A percentile compares a stretch with the other conserved stretches of the same genome.
These are phyloP conservation scores for Diloba caeruleocephala DNA, from an alignment of 2,888 invertebrate genomes.

Conservation along the genomic window DNA sequence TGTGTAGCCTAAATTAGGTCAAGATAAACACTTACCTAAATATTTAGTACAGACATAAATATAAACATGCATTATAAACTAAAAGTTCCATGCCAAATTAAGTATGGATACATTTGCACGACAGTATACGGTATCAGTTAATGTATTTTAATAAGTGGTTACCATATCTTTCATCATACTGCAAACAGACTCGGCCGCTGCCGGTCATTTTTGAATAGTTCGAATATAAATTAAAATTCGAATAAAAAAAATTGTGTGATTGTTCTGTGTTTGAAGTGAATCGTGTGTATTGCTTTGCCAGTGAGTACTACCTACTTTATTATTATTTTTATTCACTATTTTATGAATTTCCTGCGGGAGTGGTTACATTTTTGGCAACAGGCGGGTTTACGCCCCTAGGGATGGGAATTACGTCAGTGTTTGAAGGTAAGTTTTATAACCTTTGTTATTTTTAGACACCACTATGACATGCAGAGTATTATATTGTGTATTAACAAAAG, in stretches of 20 bases:
- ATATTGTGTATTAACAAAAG: too few relatives aligned
- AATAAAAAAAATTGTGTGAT: conserved; percentile 2
- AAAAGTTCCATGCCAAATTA: conserved; percentile 11
- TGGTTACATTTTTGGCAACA: not conserved
- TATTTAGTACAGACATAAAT: not conserved
- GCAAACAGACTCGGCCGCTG: conserved; percentile 39
- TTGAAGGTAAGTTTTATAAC: not conserved
- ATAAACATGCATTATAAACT: conserved; percentile 1
- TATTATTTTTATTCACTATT: not conserved
- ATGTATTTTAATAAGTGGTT: conserved; percentile 46
- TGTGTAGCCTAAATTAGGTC: not conserved
- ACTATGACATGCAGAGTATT: too few relatives aligned
- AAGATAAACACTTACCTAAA: not conserved
- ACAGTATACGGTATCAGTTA: conserved; percentile 28
- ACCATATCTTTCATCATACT: conserved; percentile 42
- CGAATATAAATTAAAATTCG: conserved; percentile 9
- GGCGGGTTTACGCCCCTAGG: not conserved
- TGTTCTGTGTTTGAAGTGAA: not conserved
- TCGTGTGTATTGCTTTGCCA: not conserved
- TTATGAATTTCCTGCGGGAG: not conserved
- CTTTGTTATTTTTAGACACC: too few relatives aligned
- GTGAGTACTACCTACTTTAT: conserved; percentile 26
- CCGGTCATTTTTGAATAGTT: conserved; percentile 30
- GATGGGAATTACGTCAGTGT: not conserved
- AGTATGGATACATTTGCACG: conserved; percentile 27